Base-by-base conservation (phyloP, 2,888 invertebrate genomes). In the Julus scanicus region DNA sequence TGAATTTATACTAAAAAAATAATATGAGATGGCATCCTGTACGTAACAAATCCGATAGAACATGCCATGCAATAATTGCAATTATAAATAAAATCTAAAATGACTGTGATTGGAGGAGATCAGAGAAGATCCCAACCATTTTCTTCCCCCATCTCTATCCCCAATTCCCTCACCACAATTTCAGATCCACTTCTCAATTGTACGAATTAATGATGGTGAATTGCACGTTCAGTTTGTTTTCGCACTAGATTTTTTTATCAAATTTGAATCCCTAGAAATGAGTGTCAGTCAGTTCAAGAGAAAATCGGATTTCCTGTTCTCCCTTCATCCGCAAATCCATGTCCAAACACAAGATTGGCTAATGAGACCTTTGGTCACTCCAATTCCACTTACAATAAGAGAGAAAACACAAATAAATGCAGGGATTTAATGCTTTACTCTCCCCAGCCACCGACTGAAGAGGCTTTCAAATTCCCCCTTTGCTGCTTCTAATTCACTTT, bases 251-350 rank as follows among this genome's bases (percentile, higher is more conserved):
- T 37, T 80, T 80, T 63, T 20, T 80, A 80, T 80, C 80, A 80
- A 80, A 80, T 80, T 80, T 80, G 80, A 80, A 20, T 80, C 80
- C 29, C 80, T 80, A 80, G 80, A 80, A 80, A 80, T 80, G 80
- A 37, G 80, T 80, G 20, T 80, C 80, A 37, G 80, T 37, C 80
- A 13, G 80, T 80, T 37, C 80, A 5, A 37, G 80, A 80, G 80
- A 80, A 80, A 80, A 80, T 80, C 80, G 80, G 80, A 80, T 80
- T 80, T 80, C 80, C 80, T 13, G 80, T 80, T 80, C 29, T 80
- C 80, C 80, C 80, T 80, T 80, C 80, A 80, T 80, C 80, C 80
- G 80, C 80, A 80, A 80, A 80, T 80, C 80, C 80, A 80, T 80
- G 80, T 20, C 80, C 80, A 80, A 80, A 80, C 80, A 80, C 80